These are phyloP conservation scores for Miniopterus natalensis DNA, from an alignment of 2,113 vertebrate species.

Conservation along the genomic window DNA sequence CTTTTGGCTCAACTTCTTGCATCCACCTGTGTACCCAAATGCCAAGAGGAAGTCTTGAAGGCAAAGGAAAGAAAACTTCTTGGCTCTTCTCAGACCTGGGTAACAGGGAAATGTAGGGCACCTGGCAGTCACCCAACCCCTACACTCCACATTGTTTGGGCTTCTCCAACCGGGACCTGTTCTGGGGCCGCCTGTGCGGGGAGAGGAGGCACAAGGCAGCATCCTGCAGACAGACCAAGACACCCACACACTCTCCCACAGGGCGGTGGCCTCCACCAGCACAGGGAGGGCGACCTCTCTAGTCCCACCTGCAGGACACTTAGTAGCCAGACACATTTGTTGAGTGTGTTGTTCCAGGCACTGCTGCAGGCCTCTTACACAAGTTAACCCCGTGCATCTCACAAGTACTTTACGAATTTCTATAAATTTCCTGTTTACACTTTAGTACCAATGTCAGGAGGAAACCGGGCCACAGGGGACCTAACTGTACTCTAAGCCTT, in stretches of 20 bases:
- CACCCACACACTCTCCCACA: not conserved
- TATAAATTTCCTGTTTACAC: not conserved
- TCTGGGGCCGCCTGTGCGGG: not conserved
- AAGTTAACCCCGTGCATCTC: not conserved
- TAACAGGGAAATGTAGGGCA: not conserved
- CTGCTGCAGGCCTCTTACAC: no score
- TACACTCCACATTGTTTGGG: not conserved
- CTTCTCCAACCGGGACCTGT: not conserved
- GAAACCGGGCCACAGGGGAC: not conserved
- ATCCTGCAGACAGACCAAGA: not conserved
- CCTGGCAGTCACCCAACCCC: constrained; percentile 12
- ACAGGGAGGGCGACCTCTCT: not conserved
- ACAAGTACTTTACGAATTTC: not conserved
- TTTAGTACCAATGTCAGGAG: not conserved
- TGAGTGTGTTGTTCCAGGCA: no score
- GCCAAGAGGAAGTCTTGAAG: constrained; percentile 10
- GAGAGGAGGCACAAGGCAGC: not conserved
- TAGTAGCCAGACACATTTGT: fast-evolving
- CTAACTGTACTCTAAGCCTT: not conserved
- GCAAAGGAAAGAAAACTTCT: not conserved
- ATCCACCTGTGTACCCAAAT: not conserved
- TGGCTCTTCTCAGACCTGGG: not conserved
- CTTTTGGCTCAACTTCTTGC: not conserved
- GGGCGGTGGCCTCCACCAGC: not conserved
- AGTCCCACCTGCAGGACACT: fast-evolving